Evolutionary conservation across 2,888 invertebrate genomes (phyloP).

Genomic region (Chromoteleia sp.): DNA sequence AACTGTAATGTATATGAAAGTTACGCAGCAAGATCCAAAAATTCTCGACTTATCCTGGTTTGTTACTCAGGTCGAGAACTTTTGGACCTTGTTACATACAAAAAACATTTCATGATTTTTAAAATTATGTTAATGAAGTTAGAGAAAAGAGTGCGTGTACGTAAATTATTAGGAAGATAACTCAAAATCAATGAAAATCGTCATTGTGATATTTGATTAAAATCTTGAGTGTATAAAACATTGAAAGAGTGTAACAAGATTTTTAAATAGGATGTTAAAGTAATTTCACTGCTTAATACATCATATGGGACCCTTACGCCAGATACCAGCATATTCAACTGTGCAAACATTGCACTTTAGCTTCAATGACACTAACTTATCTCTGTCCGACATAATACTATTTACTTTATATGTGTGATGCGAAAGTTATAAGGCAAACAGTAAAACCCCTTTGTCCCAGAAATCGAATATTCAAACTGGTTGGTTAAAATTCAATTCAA

Average conservation of each 20-base stretch:
- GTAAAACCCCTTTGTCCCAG: neutral
- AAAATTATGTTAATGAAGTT: neutral
- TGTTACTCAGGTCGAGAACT: too few relatives aligned
- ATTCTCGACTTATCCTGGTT: too few relatives aligned
- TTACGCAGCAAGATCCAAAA: too few relatives aligned
- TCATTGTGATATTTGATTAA: neutral
- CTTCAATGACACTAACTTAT: constrained; percentile 10
- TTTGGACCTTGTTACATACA: too few relatives aligned
- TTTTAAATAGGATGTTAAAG: constrained; percentile 1
- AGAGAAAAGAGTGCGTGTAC: too few relatives aligned
- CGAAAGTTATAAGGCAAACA: constrained; percentile 4
- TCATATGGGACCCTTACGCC: constrained; percentile 5
- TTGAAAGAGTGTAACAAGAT: neutral
- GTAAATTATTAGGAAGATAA: neutral
- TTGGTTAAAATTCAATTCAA: neutral
- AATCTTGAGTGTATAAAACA: neutral
- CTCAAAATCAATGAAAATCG: neutral
- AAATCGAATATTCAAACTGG: constrained; percentile 18
- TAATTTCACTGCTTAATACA: neutral
- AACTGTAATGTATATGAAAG: too few relatives aligned
- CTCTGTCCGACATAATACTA: constrained; percentile 7
- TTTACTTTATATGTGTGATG: constrained; percentile 10
- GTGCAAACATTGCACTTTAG: constrained; percentile 20
- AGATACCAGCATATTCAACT: constrained; percentile 17
- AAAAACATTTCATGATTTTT: too few relatives aligned